phyloP scores from a whole-genome alignment of 2,888 invertebrate species.

The Nomada ferruginata region DNA sequence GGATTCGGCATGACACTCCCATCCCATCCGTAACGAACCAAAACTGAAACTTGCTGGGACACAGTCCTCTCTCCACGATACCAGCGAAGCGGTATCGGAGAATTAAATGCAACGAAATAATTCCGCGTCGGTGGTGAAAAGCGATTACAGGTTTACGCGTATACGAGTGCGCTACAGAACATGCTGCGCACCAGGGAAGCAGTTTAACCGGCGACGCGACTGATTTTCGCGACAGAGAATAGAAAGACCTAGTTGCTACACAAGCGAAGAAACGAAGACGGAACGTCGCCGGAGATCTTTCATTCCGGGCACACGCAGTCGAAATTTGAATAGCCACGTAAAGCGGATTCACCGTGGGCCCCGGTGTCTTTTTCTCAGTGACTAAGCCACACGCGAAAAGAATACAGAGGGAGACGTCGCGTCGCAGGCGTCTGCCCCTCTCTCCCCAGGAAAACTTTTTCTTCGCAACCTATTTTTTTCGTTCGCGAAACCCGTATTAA shows the following conservation, averaged over 20 bases:
- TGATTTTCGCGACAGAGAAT: conserved; percentile 3
- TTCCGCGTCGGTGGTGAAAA: conserved; percentile 5
- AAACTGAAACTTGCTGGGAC: conserved; percentile 34
- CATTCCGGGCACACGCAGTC: conserved; percentile 80
- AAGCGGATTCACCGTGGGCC: conserved; percentile 75
- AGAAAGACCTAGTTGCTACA: not conserved
- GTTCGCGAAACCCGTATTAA: conserved; percentile 75
- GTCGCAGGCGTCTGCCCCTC: not conserved
- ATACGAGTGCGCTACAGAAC: too few species aligned
- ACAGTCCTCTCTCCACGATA: not conserved
- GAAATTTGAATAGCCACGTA: conserved; percentile 81
- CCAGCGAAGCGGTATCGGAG: not conserved
- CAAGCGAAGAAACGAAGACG: conserved; percentile 39
- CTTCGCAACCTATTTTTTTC: conserved; percentile 1
- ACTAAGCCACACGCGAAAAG: conserved; percentile 83
- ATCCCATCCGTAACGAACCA: conserved; percentile 8
- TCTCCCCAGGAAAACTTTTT: conserved; percentile 3
- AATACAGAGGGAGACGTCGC: conserved; percentile 74
- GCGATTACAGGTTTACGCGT: not conserved
- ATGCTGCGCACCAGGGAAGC: not conserved
- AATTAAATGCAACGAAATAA: conserved; percentile 25
- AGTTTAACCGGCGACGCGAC: not conserved
- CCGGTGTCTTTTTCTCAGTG: conserved; percentile 70
- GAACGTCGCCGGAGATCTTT: conserved; percentile 68
- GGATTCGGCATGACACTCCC: not conserved